Conservation (phyloP, 2,113 vertebrate genomes). For the Neodontobutis hainanensis region DNA sequence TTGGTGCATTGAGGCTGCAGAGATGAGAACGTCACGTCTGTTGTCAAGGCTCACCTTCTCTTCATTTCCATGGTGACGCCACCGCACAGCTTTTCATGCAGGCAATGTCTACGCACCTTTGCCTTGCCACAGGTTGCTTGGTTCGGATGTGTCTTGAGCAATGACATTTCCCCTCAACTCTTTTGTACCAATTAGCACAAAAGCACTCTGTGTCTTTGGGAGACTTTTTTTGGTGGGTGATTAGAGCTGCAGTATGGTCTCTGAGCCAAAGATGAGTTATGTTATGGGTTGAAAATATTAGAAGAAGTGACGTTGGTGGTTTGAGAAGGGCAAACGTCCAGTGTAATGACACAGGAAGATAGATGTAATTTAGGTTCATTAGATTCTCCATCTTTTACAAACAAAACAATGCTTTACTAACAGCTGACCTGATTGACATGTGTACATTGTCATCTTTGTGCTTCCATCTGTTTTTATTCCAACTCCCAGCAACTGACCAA, state of each 20-base stretch:
- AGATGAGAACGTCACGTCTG: constrained; percentile 42
- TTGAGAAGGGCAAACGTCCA: constrained; percentile 58
- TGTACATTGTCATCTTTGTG: neutral
- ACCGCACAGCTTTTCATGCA: constrained; percentile 49
- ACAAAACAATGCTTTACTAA: neutral
- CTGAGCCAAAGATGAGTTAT: constrained; percentile 29
- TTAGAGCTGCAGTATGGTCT: constrained; percentile 42
- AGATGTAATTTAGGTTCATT: constrained; percentile 32
- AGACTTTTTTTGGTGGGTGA: constrained; percentile 42
- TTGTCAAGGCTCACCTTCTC: constrained; percentile 70
- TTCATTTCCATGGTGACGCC: constrained; percentile 73
- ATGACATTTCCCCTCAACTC: constrained; percentile 16
- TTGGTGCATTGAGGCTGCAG: constrained; percentile 17
- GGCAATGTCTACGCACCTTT: constrained; percentile 31
- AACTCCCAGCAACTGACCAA: constrained; percentile 2
- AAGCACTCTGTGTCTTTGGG: constrained; percentile 40
- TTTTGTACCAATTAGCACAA: constrained; percentile 58
- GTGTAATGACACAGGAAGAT: constrained; percentile 25
- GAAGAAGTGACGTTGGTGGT: constrained; percentile 19
- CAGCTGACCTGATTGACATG: neutral
- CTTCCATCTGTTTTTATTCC: too few species aligned
- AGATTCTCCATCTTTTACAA: constrained; percentile 11
- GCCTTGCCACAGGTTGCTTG: constrained; percentile 40
- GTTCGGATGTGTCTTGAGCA: constrained; percentile 9
- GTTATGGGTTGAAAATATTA: constrained; percentile 6